Base-by-base conservation (phyloP, 2,113 vertebrate species). In the Thamnophis sirtalis region DNA sequence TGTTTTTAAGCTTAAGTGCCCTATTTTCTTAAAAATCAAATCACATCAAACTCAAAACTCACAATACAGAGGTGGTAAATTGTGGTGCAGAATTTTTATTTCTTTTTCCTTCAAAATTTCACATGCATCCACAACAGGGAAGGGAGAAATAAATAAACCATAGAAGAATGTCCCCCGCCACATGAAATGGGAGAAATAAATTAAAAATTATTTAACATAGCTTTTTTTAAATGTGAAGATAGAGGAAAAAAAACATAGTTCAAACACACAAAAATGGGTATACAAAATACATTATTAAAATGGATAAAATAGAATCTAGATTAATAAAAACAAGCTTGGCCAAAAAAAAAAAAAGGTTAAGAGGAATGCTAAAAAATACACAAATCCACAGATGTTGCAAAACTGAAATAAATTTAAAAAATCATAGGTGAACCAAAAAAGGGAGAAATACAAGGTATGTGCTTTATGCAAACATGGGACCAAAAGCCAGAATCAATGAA, bases 91-190 rank as follows among this genome's bases (percentile, higher is more conserved):
- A 89, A 86, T 84, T 89, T 63, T 92, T 63, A 89, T 89, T 92
- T 90, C 5, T n/a, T 89, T 56, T 33, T 85, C 56, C 80, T 92
- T 89, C 88, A 92, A 89, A 89, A 85, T 92, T 92, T 92, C 54
- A 92, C 91, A 92, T 89, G 91, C 91, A 92, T 92, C 91, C 91
- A 92, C 91, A 89, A 92, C 33, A 89, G 55, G 91, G 80, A 63
- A 92, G 73, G 91, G 87, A 89, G 48, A 92, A 92, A 92, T 92
- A 92, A 92, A 92, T 92, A 89, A 92, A 63, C 33, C 91, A 92
- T 88, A 92, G 49, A 89, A 89, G 55, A 92, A 89, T 56, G 85
- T 13, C 43, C 88, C 53, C 68, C 86, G n/a, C 15, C 73, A 33
- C 91, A 86, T 48, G 84, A 89, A 89, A 92, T 89, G 73, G 88